Conservation (phyloP, 2,113 vertebrate genomes). For the Rhinogobius similis region DNA sequence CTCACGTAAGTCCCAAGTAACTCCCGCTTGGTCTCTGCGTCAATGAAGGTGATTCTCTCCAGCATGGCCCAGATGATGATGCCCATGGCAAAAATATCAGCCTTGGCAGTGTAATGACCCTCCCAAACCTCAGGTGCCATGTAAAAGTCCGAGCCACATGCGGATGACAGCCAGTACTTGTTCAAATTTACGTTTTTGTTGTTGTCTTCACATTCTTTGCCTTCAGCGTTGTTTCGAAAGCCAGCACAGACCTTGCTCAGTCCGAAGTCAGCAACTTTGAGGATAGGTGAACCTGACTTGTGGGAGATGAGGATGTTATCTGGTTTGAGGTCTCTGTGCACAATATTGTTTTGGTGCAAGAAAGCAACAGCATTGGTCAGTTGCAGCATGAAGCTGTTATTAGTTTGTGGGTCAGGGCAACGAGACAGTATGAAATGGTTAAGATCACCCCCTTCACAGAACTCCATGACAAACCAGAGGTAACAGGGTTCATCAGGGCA, state of each 20-base stretch:
- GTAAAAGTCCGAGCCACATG: constrained; percentile 94
- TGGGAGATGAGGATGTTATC: constrained; percentile 97
- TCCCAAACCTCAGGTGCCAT: constrained; percentile 98
- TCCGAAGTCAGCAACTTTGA: constrained; percentile 96
- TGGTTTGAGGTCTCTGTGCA: constrained; percentile 94
- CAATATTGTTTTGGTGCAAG: constrained; percentile 93
- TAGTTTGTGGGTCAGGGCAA: constrained; percentile 84
- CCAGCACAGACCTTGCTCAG: constrained; percentile 95
- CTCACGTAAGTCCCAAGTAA: constrained; percentile 92
- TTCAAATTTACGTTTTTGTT: constrained; percentile 88
- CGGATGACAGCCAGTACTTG: constrained; percentile 93
- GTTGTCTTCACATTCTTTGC: constrained; percentile 71
- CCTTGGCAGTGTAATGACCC: constrained; percentile 97
- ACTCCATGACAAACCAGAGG: constrained; percentile 98
- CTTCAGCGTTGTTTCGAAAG: constrained; percentile 65
- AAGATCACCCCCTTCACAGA: constrained; percentile 94
- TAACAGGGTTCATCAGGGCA: constrained; percentile 89
- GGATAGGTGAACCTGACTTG: constrained; percentile 84
- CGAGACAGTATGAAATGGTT: constrained; percentile 93
- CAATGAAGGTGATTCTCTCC: constrained; percentile 94
- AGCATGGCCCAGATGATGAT: constrained; percentile 99
- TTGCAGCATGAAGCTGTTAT: constrained; percentile 94
- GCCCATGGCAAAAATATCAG: constrained; percentile 95
- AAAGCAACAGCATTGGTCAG: constrained; percentile 93
- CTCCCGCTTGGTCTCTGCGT: constrained; percentile 90